Conservation (phyloP, 2,113 vertebrate species). For the Zootoca vivipara region DNA sequence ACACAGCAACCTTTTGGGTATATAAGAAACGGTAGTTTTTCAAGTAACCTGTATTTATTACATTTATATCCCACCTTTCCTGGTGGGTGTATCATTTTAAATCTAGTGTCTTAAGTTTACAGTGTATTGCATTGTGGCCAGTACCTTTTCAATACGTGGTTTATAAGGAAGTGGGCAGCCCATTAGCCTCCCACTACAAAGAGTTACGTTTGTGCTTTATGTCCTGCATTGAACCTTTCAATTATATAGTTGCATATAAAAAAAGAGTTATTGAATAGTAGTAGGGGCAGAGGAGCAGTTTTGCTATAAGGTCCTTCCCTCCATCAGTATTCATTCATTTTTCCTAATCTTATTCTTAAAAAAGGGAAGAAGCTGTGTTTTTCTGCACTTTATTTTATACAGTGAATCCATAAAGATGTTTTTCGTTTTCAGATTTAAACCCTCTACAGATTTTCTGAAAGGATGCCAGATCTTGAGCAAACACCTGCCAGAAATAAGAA, state of each 20-base stretch:
- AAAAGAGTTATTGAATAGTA: neutral
- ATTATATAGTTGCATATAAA: neutral
- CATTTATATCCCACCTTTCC: no score
- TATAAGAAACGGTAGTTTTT: no score
- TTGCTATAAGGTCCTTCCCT: neutral
- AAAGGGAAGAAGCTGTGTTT: neutral
- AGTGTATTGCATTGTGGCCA: neutral
- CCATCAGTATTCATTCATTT: neutral
- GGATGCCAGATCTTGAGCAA: constrained; percentile 86
- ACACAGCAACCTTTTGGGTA: no score
- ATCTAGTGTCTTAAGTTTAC: neutral
- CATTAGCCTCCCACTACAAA: neutral
- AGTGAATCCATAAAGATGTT: constrained; percentile 38
- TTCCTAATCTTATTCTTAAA: neutral
- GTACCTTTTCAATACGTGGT: neutral
- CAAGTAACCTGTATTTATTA: no score
- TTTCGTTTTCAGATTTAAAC: constrained; percentile 79
- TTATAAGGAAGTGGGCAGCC: neutral
- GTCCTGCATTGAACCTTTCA: constrained; percentile 4
- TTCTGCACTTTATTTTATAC: neutral
- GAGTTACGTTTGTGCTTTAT: neutral
- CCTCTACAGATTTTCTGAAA: constrained; percentile 85
- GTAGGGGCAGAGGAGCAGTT: neutral
- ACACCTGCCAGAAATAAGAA: constrained; percentile 83
- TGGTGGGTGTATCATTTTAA: no score